Base-by-base conservation (phyloP, 2,888 invertebrate species). In the Lepidochitona cinerea region DNA sequence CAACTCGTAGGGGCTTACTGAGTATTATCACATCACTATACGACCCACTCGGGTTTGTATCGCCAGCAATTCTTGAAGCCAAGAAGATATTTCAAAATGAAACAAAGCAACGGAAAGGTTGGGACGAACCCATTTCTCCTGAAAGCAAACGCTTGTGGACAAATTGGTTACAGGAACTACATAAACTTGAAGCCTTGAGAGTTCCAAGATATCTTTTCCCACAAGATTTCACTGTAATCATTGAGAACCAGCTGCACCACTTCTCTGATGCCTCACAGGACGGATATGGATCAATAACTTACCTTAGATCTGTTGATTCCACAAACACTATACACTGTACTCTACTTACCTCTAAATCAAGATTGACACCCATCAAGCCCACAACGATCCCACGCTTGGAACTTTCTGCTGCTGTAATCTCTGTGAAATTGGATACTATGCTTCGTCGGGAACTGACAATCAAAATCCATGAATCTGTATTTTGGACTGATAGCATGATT, bases 401-500 rank as follows among this genome's bases (percentile, higher is more conserved):
- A 37, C 49, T 77, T 18, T 36, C 72, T 18, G 75, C 75, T 12
- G 75, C 77, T 3, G 33, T 70, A n/a, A 29, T 71, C 18, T 35
- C 71, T 5, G 71, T 64, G n/a, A 73, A 70, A 37, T 14, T 75
- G 1, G 54, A 66, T 35, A n/a, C 3, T 18, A 14, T 67, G 6
- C 26, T 75, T 14, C n/a, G 37, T 6, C 37, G 49, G 49, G 73
- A 73, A 52, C n/a, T 71, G 29, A 36, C 37, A 14, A n/a, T 67
- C 12, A 14, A 26, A 29, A 37, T 37, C 68, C 1, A 32, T 1
- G 29, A 26, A 18, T 64, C 78, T 1, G 14, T 35, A 14, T 77
- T 73, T 37, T 76, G 67, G 69, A 76, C 76, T 14, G 78, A 78
- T 49, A 70, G 68, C n/a, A 70, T 18, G 18, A 72, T 72, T 9